Base-by-base conservation (phyloP, 2,888 invertebrate species). In the Lysandra bellargus region DNA sequence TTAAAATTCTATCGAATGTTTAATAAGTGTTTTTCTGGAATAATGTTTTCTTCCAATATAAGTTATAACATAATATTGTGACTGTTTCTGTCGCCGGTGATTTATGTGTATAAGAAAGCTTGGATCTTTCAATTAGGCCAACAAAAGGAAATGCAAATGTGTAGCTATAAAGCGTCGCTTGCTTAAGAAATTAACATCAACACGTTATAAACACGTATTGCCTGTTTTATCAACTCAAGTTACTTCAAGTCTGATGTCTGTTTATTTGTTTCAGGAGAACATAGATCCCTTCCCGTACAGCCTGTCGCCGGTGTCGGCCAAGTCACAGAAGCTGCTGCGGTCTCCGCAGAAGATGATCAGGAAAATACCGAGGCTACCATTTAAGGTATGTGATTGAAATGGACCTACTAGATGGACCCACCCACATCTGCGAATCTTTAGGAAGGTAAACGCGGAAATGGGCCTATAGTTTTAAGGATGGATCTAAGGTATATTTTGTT, bases 351-450 rank as follows among this genome's bases (percentile, higher is more conserved):
- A 99, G 93, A 98, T 99, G n/a, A 98, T 99, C 1, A 95, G 99
- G 82, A 99, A 99, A 95, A 99, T 99, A 85, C 99, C 99, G 1
- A 96, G 99, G 90, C 99, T 99, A 90, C 99, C 99, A 1, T 99
- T 99, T 94, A 99, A 99, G 95, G 86, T 84, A 81, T 30, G 2
- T 78, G 17, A 49, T 53, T 12, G 53, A 2, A 9, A 14, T 49
- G 49, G 12, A 23, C 64, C 23, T 57, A 17, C 57, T 57, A 57
- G 0, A 9, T 49, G 40, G 40, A 6, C 40, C 40, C 40, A 49
- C 9, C 12, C 12, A 49, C 12, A 49, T 12, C 49, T 49, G 49
- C 9, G 6, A 49, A 12, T 49, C 2, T 49, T 49, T 49, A 49
- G 9, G 9, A 44, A 9, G 44, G 9, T 6, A 44, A 9, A 44